phyloP scores from a whole-genome alignment of 2,888 invertebrate genomes.

The Lochmaea crataegi region DNA sequence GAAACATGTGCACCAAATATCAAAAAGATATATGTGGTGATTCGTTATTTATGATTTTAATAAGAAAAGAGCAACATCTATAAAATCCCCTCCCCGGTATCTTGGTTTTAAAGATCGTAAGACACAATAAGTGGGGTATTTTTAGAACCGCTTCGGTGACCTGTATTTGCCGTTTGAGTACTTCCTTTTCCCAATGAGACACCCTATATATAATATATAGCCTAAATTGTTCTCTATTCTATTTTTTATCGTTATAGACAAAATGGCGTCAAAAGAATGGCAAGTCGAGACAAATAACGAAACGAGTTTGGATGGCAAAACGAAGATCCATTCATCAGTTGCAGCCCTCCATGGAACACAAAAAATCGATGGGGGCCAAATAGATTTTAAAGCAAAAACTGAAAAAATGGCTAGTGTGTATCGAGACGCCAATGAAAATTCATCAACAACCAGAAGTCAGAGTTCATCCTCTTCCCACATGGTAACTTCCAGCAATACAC shows the following conservation, averaged over 20 bases:
- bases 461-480: constrained; percentile 47
- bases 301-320: constrained; percentile 74
- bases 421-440: constrained; percentile 68
- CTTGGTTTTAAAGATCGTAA: no score
- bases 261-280: constrained; percentile 72
- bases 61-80: no score
- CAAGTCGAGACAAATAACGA: constrained; percentile 74
- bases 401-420: constrained; percentile 70
- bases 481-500: constrained; percentile 4
- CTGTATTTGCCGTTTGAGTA: no score
- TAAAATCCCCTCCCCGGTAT: no score
- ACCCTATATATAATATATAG: no score
- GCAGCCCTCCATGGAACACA: constrained; percentile 74
- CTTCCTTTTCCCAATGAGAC: no score
- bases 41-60: no score
- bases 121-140: no score
- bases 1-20: no score
- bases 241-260: constrained; percentile 52
- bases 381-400: constrained; percentile 74
- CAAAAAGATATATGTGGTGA: no score
- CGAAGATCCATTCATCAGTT: constrained; percentile 70
- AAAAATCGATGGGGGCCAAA: constrained; percentile 73
- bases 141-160: no score
- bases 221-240: background rate
- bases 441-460: constrained; percentile 58